Evolutionary conservation across 2,888 invertebrate genomes (phyloP), one percentile per base, ranked within the genome.

Genomic region (Teleogryllus oceanicus): DNA sequence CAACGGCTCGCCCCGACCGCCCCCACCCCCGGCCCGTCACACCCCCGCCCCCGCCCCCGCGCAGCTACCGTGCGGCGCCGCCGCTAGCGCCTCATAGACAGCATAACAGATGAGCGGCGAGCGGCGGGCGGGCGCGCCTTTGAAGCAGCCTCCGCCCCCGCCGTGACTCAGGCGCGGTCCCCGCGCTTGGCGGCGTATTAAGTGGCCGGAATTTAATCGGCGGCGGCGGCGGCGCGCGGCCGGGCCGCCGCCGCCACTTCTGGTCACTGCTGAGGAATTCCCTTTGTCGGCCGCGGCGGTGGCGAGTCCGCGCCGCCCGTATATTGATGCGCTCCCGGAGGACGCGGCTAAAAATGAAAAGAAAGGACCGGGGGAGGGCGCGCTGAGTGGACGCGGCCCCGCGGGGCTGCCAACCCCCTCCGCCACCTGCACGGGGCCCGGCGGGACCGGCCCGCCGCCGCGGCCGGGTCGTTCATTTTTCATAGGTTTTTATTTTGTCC

Each of bases 241-340:
- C 8, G 0, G 2, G 8, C 37, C 8, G 8, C 5, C 37, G 37
- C 37, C 37, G 37, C 37, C 8, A 8, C 37, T 37, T 37, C 62
- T 62, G 62, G 62, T n/a, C 62, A n/a, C 16, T 62, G 62, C 62
- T 62, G 62, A 62, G 62, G 62, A 62, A 62, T 62, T 62, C 62
- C 62, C 62, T 62, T 62, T 62, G 62, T n/a, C 62, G n/a, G 16
- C 62, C 16, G 62, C 8, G 4, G 62, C 16, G 13, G 13, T 11
- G 62, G 16, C 16, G 37, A 37, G 5, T 37, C 37, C 37, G 37
- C 37, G 37, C 5, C 62, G 62, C 62, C 11, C n/a, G 62, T 62
- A n/a, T 62, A 62, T 62, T 62, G 62, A 62, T 62, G 62, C 5
- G 62, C 62, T 62, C 62, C 62, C 62, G 62, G 62, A 62, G 62